phyloP scores from a whole-genome alignment of 2,888 invertebrate genomes.

The Agrochola lychnidis region DNA sequence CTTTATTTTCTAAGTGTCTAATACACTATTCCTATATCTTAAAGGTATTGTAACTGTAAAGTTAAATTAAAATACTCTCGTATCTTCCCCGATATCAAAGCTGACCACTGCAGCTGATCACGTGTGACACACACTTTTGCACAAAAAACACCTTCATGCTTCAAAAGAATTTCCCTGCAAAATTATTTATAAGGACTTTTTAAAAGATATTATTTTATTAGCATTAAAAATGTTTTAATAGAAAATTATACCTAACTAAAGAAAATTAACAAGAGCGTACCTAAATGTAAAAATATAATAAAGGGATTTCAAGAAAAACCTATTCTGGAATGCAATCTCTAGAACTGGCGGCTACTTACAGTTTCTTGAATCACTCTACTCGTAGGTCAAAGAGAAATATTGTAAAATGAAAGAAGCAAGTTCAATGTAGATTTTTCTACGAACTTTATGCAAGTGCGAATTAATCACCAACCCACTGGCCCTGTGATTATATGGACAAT shows the following conservation, averaged over 20 bases:
- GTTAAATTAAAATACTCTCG: background rate
- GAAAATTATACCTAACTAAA: background rate
- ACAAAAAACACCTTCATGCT: background rate
- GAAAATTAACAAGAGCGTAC: conserved; percentile 7
- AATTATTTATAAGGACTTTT: background rate
- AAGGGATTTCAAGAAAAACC: conserved; percentile 18
- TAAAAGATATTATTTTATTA: too few relatives aligned
- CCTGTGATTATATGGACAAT: too few relatives aligned
- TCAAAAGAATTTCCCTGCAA: background rate
- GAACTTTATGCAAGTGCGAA: background rate
- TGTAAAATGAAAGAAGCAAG: background rate
- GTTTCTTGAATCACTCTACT: conserved; percentile 8
- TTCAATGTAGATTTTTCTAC: background rate
- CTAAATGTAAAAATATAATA: conserved; percentile 1
- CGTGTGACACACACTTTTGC: background rate
- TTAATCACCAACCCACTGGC: background rate
- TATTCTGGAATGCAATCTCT: conserved; percentile 12
- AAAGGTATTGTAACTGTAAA: background rate
- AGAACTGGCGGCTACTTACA: conserved; percentile 11
- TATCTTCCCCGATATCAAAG: background rate
- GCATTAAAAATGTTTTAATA: conserved; percentile 7
- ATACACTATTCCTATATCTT: background rate
- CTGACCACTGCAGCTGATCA: too few relatives aligned
- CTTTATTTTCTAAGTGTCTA: background rate
- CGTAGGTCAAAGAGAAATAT: conserved; percentile 8